These are phyloP conservation scores for Amblyteles armatorius DNA, from an alignment of 2,888 invertebrate species.

Conservation along the genomic window DNA sequence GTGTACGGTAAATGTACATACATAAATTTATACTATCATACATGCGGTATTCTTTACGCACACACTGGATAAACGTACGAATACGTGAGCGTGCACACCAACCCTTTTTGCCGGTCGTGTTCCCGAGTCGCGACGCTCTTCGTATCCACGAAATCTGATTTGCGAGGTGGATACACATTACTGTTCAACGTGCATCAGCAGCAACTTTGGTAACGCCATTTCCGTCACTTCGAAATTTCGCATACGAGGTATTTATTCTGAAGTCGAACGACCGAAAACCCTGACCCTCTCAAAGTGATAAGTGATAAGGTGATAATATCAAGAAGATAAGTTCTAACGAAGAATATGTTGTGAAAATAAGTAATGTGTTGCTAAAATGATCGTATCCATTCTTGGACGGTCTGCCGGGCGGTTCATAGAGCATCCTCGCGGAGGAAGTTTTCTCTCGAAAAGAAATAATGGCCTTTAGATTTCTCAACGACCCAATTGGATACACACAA, in stretches of 20 bases:
- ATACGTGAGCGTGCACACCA: not conserved
- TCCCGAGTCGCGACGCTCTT: not conserved
- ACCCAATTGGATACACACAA: no score
- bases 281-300: not conserved
- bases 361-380: no score
- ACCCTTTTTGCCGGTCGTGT: not conserved
- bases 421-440: no score
- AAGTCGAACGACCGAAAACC: not conserved
- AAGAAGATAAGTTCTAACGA: no score
- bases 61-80: constrained; percentile 18
- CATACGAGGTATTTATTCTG: not conserved
- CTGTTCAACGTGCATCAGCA: constrained; percentile 3
- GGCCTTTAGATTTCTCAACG: no score
- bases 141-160: not conserved
- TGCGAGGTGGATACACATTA: not conserved
- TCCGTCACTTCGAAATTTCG: not conserved
- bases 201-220: not conserved
- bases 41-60: not conserved
- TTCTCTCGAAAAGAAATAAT: no score
- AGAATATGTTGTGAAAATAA: no score
- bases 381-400: no score
- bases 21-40: not conserved
- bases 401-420: no score
- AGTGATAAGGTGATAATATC: no score
- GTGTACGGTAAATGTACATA: constrained; percentile 52